Evolutionary conservation across 2,888 invertebrate species (phyloP), one percentile per base, ranked within the genome.

Genomic region (Poecilus cupreus): DNA sequence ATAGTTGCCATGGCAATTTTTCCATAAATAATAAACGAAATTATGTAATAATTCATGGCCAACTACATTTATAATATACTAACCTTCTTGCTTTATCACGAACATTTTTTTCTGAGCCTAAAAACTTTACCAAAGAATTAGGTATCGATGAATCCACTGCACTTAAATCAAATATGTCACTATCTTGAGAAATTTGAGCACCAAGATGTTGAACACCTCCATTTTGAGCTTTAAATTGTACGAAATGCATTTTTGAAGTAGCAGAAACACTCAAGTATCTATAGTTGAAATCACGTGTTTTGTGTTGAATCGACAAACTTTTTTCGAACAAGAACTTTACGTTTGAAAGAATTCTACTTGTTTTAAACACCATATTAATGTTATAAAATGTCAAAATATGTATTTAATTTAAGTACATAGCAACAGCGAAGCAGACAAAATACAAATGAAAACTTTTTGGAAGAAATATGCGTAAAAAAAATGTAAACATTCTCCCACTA

Each of bases 191-290:
- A 8, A 89, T 84, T 84, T 89, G 89, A 0, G 87, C 93, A 1
- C 96, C 96, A n/a, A 94, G 90, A n/a, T 93, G 92, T 77, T 92
- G 90, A 0, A 91, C 91, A 0, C 90, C 90, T 0, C 93, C 92
- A 54, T 90, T 90, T 84, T 92, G 91, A 22, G 89, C 90, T 64
- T 90, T 89, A 87, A 94, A 96, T 86, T 96, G 96, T 60, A 96
- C 92, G 84, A 94, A 92, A 85, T 95, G 93, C 94, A 94, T 93
- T 39, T 90, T 91, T 64, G 77, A 83, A 18, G 76, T 75, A 10
- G 83, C 82, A 4, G 86, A 84, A 11, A 87, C 83, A 84, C 87
- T 87, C 77, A 89, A 88, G 79, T 85, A 85, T 83, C 87, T 74
- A 57, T 74, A 54, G 22, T 24, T 74, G 26, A 74, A 22, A 64